A percentile compares a stretch with the other conserved stretches of the same genome.
These are phyloP conservation scores for Amphiura filiformis DNA, from an alignment of 35 echinoderm and acorn worm species.

Conservation along the genomic window DNA sequence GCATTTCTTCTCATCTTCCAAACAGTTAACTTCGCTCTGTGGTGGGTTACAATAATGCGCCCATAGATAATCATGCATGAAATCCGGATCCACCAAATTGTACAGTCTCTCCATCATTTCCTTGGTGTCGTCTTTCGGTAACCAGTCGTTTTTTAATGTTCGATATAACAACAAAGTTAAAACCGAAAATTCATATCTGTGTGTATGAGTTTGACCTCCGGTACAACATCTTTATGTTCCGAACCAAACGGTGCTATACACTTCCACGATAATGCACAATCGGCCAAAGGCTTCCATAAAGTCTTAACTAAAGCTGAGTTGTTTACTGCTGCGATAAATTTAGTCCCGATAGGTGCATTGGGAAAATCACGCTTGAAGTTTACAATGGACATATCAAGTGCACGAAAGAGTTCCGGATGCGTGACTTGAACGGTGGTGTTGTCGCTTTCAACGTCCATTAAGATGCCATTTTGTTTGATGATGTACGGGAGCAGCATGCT, in stretches of 20 bases:
- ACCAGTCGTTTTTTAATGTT: slow-evolving; percentile 63
- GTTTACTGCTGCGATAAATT: slow-evolving; percentile 56
- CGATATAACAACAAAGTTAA: slow-evolving; percentile 70
- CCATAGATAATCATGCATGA: slow-evolving; percentile 82
- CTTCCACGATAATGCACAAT: slow-evolving; percentile 50
- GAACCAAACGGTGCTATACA: slow-evolving; percentile 79
- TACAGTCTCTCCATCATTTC: slow-evolving; percentile 27
- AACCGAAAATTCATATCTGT: slow-evolving; percentile 71
- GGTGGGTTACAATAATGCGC: slow-evolving; percentile 95
- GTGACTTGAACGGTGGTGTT: slow-evolving; percentile 38
- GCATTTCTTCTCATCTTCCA: slow-evolving; percentile 45
- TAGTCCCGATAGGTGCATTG: slow-evolving; percentile 37
- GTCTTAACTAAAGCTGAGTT: slow-evolving; percentile 45
- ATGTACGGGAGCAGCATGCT: slow-evolving; percentile 77
- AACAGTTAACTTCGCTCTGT: slow-evolving; percentile 79
- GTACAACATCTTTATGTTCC: slow-evolving; percentile 4
- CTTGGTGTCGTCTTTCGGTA: slow-evolving; percentile 3
- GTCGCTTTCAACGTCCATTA: slow-evolving; percentile 40
- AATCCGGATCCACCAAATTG: slow-evolving; percentile 32
- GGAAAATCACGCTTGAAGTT: slow-evolving; percentile 52
- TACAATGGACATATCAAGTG: slow-evolving; percentile 21
- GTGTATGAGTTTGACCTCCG: slow-evolving; percentile 44
- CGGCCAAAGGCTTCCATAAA: slow-evolving; percentile 55
- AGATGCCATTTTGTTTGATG: slow-evolving; percentile 63
- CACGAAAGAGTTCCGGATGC: slow-evolving; percentile 55